phyloP scores from a whole-genome alignment of 2,113 vertebrate genomes.

The Ptychochromis oligacanthus region DNA sequence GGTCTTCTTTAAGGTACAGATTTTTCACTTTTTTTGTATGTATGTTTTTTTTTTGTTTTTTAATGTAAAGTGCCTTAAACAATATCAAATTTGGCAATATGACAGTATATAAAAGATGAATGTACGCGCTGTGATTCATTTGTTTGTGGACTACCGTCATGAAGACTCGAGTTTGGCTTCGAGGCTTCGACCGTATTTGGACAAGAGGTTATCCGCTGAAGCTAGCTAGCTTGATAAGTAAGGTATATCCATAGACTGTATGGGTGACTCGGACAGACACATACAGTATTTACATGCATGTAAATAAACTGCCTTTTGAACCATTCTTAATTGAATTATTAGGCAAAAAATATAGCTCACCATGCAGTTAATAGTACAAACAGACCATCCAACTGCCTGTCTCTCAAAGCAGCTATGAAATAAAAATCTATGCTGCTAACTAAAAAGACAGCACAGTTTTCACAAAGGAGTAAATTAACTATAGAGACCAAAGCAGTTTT shows the following conservation, averaged over 20 bases:
- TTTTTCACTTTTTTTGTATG: too few species aligned
- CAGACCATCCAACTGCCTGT: neutral
- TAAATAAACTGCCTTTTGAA: neutral
- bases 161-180: neutral
- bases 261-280: neutral
- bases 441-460: neutral
- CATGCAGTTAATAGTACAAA: fast-evolving
- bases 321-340: neutral
- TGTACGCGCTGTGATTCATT: too few species aligned
- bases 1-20: too few species aligned
- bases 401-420: neutral
- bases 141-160: neutral
- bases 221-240: neutral
- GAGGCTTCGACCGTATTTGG: neutral
- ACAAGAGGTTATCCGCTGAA: neutral
- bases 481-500: neutral
- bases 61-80: neutral
- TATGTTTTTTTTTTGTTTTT: neutral
- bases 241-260: neutral
- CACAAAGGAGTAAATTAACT: neutral
- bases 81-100: neutral
- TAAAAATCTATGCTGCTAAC: neutral
- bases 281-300: fast-evolving
- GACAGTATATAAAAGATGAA: neutral
- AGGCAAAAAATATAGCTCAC: neutral